phyloP scores from a whole-genome alignment of 2,888 invertebrate genomes.

The Tetragonisca angustula region DNA sequence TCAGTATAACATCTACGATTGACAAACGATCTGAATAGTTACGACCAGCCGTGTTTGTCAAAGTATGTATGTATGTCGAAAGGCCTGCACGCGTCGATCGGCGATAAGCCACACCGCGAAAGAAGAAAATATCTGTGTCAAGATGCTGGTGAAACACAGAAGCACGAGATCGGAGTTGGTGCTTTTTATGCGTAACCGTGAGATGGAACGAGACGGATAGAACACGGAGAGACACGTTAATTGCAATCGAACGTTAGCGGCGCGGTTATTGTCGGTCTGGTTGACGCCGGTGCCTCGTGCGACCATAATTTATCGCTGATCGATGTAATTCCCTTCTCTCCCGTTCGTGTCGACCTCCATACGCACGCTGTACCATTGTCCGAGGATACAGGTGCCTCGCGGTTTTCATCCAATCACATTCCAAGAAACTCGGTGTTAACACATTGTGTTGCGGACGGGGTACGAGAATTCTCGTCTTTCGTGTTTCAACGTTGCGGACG shows the following conservation, averaged over 20 bases:
- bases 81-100: constrained; percentile 42
- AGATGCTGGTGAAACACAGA: constrained; percentile 52
- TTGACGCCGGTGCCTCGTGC: constrained; percentile 35
- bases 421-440: not conserved
- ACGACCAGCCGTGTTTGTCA: not conserved
- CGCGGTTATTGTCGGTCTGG: constrained; percentile 57
- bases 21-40: not conserved
- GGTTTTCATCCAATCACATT: not conserved
- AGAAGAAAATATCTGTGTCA: constrained; percentile 57
- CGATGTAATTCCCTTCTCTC: constrained; percentile 52
- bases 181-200: constrained; percentile 19
- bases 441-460: too few species aligned
- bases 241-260: constrained; percentile 46
- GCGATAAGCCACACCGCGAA: constrained; percentile 39
- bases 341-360: constrained; percentile 34
- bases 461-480: too few species aligned
- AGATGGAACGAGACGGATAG: not conserved
- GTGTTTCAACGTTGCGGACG: too few species aligned
- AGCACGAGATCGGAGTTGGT: constrained; percentile 26
- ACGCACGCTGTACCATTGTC: constrained; percentile 17
- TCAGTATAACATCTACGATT: too few species aligned
- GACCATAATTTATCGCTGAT: constrained; percentile 46
- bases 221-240: constrained; percentile 28
- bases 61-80: constrained; percentile 24
- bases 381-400: constrained; percentile 47